Evolutionary conservation across 2,888 invertebrate genomes (phyloP), one percentile per base, ranked within the genome.

Genomic region (Achlya flavicornis): DNA sequence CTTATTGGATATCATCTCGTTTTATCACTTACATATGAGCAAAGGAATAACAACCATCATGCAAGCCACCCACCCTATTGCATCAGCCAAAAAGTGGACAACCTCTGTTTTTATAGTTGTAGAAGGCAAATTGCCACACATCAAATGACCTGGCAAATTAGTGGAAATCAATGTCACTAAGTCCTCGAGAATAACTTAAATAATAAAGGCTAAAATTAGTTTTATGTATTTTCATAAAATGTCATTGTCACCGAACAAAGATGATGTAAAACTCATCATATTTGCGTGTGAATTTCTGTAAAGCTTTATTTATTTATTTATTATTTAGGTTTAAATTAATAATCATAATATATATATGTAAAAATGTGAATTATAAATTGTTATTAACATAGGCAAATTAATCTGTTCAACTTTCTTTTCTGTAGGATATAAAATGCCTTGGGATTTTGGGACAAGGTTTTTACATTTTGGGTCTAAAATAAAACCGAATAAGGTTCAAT

Each of bases 1-100:
- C 61, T 26, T 63, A 63, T 79, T 77, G 65, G 78, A 81, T 72
- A 76, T 71, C 63, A 78, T 83, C 70, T 87, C 63, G 82, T 75
- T 79, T 76, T 80, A 69, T 73, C 64, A 68, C 61, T 66, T 64
- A 61, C 63, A 62, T 61, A 61, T 64, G 69, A 75, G 74, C 67
- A 73, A 77, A 79, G 78, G 79, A 84, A 82, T 86, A 85, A 84
- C 76, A 82, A 84, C 78, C 78, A 83, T 84, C 80, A 85, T 78
- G 91, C 84, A 91, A 92, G 79, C 71, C 66, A 75, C 76, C 74
- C 73, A 80, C 79, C 81, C 81, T 90, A 89, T 92, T 92, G 92
- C 92, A 91, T 92, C 92, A 92, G 90, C 91, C 88, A 80, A 84
- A 69, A 85, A 86, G 76, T 85, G 77, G 86, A 75, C 84, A 85